Base-by-base conservation (phyloP, 1,140 invertebrate species). In the Trachymyrmex septentrionalis region DNA sequence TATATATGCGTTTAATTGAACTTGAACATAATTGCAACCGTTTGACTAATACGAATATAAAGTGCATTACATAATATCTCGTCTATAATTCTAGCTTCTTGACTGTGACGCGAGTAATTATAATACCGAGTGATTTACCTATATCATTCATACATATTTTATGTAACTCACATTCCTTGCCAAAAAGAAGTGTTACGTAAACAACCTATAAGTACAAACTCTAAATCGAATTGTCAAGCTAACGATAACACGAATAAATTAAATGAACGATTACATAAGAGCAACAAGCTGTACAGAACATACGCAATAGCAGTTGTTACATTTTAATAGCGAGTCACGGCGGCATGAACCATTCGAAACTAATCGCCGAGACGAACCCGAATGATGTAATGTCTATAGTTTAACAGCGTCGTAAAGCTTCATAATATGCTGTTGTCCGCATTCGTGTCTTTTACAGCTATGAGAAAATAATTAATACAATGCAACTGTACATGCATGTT, bases 21-120 rank as follows among this genome's bases (percentile, higher is more conserved):
- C 55, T 59, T 84, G 55, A 84, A 84, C 55, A 84, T 66, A 72
- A 81, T 67, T 53, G 44, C 63, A 64, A 78, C n/a, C 27, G 9
- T 38, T 38, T 21, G 14, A 61, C 27, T 61, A 71, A 71, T 34
- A 55, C 9, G 5, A 53, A 57, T 72, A 81, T 19, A 16, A 69
- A 81, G 21, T 55, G 24, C n/a, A 19, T 61, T 75, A 84, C 27
- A 50, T 61, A 84, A 84, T 38, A 72, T 55, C 7, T 69, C 16
- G 7, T 27, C n/a, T 61, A 71, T n/a, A 81, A 38, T 48, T 66
- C 24, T 67, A 66, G 24, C 30, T 84, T 75, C 19, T 16, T 73
- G 30, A 53, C 67, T 61, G 14, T 61, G 53, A 69, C 21, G 34
- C 21, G 34, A 57, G 24, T 72, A 75, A 84, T 73, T 44, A 38